Evolutionary conservation across 2,888 invertebrate species (phyloP).

Genomic region (Eilema sororculum): DNA sequence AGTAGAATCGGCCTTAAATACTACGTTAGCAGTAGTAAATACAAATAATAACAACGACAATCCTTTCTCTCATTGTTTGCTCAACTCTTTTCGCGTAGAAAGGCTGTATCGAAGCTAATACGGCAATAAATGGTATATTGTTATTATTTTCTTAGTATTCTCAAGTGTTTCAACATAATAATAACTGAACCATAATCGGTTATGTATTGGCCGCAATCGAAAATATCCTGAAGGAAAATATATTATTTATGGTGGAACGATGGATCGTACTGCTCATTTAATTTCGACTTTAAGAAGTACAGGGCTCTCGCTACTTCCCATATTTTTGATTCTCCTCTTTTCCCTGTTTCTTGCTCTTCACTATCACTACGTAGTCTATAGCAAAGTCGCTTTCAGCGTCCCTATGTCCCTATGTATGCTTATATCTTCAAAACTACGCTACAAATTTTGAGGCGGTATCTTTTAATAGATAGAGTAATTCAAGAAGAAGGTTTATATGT

Average conservation of each 20-base stretch:
- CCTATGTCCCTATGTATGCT: too few relatives aligned
- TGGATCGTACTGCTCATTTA: background rate
- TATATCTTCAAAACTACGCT: too few relatives aligned
- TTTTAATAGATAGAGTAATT: too few relatives aligned
- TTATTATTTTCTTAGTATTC: constrained; percentile 1
- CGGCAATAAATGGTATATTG: background rate
- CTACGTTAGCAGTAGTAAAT: background rate
- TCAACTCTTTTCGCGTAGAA: background rate
- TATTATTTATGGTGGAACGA: background rate
- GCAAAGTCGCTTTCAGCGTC: too few relatives aligned
- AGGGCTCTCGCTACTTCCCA: too few relatives aligned
- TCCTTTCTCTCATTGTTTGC: background rate
- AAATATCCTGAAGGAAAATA: background rate
- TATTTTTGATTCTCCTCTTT: too few relatives aligned
- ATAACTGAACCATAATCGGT: background rate
- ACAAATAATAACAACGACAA: background rate
- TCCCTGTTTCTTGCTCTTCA: too few relatives aligned
- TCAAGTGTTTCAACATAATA: background rate
- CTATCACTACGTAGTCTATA: too few relatives aligned
- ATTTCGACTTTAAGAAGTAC: too few relatives aligned
- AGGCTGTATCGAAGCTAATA: background rate
- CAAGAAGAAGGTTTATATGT: too few relatives aligned
- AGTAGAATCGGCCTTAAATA: background rate
- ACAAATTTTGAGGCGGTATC: too few relatives aligned
- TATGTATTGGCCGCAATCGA: background rate